phyloP scores from a whole-genome alignment of 2,888 invertebrate genomes.

The Carterocephalus palaemon region DNA sequence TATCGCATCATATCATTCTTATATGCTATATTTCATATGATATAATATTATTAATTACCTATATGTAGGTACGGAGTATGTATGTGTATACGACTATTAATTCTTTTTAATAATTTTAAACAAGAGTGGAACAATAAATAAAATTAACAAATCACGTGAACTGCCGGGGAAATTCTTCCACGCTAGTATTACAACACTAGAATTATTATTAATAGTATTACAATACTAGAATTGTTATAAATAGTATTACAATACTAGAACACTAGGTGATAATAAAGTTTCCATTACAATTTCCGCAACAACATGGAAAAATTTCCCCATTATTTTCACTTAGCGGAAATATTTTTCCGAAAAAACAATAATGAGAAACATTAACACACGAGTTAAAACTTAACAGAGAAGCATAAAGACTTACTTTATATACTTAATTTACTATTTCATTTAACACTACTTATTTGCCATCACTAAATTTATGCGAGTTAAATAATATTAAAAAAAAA shows the following conservation, averaged over 20 bases:
- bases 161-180: constrained; percentile 11
- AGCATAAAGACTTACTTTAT: constrained; percentile 43
- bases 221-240: no score
- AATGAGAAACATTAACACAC: constrained; percentile 35
- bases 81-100: constrained; percentile 19
- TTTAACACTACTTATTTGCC: constrained; percentile 40
- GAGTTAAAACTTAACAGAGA: constrained; percentile 43
- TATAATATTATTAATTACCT: constrained; percentile 45
- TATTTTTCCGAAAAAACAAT: constrained; percentile 38
- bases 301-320: constrained; percentile 25
- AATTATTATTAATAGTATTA: no score
- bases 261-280: neutral
- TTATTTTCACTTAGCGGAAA: constrained; percentile 26
- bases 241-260: no score
- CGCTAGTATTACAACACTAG: no score
- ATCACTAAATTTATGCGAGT: constrained; percentile 43
- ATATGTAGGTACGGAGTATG: constrained; percentile 66
- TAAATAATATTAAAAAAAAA: constrained; percentile 26
- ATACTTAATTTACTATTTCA: constrained; percentile 44
- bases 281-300: constrained; percentile 7
- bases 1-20: constrained; percentile 59
- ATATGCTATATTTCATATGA: constrained; percentile 52
- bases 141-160: constrained; percentile 38
- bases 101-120: constrained; percentile 33
- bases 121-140: constrained; percentile 30